phyloP scores from a whole-genome alignment of 2,113 vertebrate species.

The Equus przewalskii region DNA sequence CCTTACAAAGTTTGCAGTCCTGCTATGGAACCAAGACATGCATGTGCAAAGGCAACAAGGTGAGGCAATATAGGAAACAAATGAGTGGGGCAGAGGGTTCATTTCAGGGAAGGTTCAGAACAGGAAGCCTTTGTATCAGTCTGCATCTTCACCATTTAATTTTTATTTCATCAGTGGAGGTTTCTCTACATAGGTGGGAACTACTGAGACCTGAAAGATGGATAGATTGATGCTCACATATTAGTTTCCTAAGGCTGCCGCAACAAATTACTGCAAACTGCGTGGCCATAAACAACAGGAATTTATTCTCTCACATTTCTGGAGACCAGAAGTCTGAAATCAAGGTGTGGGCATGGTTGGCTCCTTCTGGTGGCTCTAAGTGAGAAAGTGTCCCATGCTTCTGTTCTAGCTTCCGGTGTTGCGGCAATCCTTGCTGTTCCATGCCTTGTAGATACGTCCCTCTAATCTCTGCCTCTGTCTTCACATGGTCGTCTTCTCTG shows the following conservation, averaged over 20 bases:
- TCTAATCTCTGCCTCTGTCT: not conserved
- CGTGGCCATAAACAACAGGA: not conserved
- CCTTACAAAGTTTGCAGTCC: not conserved
- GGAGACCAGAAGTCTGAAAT: not conserved
- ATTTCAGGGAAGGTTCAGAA: not conserved
- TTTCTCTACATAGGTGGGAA: not conserved
- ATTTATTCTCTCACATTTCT: not conserved
- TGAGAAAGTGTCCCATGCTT: not conserved
- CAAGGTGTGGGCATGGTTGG: not conserved
- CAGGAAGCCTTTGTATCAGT: not conserved
- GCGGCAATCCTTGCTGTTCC: not conserved
- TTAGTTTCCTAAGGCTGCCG: not conserved
- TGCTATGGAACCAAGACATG: not conserved
- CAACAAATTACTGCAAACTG: not conserved
- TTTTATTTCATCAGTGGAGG: not conserved
- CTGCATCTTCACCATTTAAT: no score
- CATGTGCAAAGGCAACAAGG: not conserved
- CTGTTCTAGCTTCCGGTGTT: not conserved
- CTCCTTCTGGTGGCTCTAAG: not conserved
- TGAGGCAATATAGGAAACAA: not conserved
- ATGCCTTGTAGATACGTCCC: not conserved
- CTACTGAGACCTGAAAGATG: not conserved
- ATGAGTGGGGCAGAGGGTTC: not conserved
- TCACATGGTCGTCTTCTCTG: not conserved
- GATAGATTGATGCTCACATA: not conserved